Conservation (phyloP, 2,113 vertebrate species). For the Aythya baeri region DNA sequence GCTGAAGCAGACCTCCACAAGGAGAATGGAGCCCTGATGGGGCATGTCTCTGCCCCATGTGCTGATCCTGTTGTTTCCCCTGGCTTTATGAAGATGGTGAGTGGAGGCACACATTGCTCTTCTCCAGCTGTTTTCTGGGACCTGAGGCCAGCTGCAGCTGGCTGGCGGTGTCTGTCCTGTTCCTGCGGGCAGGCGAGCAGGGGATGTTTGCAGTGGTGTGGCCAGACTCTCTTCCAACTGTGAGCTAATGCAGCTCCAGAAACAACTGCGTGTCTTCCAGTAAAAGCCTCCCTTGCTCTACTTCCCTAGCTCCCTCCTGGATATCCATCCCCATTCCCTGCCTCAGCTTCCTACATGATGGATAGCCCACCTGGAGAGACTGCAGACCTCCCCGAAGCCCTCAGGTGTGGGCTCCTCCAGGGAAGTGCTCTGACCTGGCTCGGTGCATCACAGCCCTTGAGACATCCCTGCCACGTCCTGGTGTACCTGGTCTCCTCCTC, state of each 20-base stretch:
- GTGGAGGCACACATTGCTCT: neutral
- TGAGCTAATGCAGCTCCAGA: conserved; percentile 29
- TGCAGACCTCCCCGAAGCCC: neutral
- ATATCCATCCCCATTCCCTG: neutral
- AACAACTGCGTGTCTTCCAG: neutral
- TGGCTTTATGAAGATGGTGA: neutral
- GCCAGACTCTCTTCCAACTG: conserved; percentile 8
- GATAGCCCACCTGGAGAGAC: neutral
- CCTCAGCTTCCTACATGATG: neutral
- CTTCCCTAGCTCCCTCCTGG: neutral
- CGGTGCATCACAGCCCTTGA: rapidly evolving
- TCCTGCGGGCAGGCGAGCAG: rapidly evolving
- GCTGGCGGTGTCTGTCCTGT: neutral
- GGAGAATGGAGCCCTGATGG: neutral
- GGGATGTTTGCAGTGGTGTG: neutral
- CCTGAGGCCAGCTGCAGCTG: rapidly evolving
- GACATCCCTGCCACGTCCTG: rapidly evolving
- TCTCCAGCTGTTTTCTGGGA: neutral
- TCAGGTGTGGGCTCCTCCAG: neutral
- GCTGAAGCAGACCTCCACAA: neutral
- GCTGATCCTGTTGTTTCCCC: neutral
- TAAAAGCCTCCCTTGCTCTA: neutral
- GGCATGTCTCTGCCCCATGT: neutral
- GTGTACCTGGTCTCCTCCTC: neutral
- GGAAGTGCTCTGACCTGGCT: neutral